Percentiles rank a stretch among this genome's conserved stretches.
phyloP scores from a whole-genome alignment of 2,797 vertebrate genomes.

The Crypturellus tataupa region DNA sequence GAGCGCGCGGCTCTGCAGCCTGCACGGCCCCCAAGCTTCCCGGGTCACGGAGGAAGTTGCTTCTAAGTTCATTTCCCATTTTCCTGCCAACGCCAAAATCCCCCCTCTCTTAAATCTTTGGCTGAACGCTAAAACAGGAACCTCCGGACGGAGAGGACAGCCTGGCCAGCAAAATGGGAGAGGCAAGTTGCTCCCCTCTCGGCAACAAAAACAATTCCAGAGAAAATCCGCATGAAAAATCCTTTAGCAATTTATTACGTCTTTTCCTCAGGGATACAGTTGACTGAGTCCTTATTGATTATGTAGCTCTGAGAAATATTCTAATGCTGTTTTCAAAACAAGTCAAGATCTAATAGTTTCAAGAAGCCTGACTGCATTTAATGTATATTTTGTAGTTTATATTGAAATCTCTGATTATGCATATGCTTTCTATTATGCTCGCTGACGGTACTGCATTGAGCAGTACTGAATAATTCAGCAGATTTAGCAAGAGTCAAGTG shows the following conservation, averaged over 20 bases:
- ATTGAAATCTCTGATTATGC: constrained; percentile 56
- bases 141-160: neutral
- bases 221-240: constrained; percentile 1
- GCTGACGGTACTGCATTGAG: constrained; percentile 73
- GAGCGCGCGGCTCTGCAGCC: neutral
- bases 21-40: neutral
- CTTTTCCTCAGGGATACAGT: neutral
- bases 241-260: neutral
- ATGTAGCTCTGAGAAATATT: constrained; percentile 3
- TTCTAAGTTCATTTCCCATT: constrained; percentile 62
- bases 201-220: constrained; percentile 1
- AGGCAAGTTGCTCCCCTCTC: neutral
- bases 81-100: neutral
- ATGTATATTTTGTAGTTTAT: constrained; percentile 52
- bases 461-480: constrained; percentile 81
- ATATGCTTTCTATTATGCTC: constrained; percentile 76
- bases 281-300: constrained; percentile 9
- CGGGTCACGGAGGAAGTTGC: constrained; percentile 48
- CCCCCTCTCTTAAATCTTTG: constrained; percentile 5
- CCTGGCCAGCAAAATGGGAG: neutral
- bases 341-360: neutral
- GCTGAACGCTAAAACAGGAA: constrained; percentile 27
- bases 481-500: constrained; percentile 76
- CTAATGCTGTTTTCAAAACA: constrained; percentile 44
- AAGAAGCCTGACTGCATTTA: constrained; percentile 57